phyloP scores from a whole-genome alignment of 2,113 vertebrate species.

The Phocoena sinus region DNA sequence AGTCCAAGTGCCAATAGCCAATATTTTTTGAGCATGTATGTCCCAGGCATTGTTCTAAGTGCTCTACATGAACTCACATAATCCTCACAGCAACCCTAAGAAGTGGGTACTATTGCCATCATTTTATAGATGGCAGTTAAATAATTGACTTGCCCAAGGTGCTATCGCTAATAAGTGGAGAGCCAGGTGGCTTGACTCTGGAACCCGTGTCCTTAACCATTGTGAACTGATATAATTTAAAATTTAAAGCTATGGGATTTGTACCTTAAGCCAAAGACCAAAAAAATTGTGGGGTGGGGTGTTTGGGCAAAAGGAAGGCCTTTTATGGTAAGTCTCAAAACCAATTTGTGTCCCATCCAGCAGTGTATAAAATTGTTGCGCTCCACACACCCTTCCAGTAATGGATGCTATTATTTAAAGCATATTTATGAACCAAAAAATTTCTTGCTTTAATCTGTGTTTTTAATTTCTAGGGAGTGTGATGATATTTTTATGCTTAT shows the following conservation, averaged over 20 bases:
- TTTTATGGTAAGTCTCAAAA: neutral
- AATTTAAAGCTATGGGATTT: neutral
- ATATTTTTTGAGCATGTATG: neutral
- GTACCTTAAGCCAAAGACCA: neutral
- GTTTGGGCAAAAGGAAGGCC: neutral
- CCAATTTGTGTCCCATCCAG: neutral
- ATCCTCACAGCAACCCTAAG: neutral
- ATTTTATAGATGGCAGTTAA: neutral
- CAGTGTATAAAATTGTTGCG: neutral
- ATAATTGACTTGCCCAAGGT: neutral
- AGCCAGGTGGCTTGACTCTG: neutral
- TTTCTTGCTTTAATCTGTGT: neutral
- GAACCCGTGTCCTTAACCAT: neutral
- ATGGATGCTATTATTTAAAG: neutral
- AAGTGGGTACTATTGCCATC: neutral
- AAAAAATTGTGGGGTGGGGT: neutral
- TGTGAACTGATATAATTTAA: neutral
- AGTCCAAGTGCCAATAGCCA: neutral
- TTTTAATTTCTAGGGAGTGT: neutral
- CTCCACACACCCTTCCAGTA: neutral
- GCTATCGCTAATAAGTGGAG: neutral
- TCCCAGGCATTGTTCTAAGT: neutral
- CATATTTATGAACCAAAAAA: neutral
- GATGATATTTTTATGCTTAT: neutral
- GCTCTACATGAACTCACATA: neutral